Conservation (phyloP, 2,113 vertebrate species). For the Ceyx melanurus region DNA sequence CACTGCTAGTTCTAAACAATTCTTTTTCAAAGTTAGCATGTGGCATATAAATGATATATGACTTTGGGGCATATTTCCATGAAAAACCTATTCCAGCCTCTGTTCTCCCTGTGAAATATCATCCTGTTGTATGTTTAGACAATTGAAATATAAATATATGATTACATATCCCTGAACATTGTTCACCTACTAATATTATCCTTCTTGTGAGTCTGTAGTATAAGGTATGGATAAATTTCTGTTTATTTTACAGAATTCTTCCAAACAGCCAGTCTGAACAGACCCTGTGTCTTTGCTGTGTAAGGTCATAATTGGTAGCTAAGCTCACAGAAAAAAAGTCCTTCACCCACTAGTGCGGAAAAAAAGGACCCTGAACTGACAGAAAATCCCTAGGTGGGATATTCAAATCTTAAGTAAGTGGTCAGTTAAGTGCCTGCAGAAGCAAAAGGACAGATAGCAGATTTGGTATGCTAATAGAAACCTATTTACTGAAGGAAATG, state of each 20-base stretch:
- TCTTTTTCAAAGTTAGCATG: neutral
- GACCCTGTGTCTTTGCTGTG: neutral
- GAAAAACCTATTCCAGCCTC: neutral
- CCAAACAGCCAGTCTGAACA: neutral
- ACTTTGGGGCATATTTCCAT: neutral
- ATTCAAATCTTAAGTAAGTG: constrained; percentile 80
- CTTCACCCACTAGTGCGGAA: neutral
- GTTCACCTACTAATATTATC: neutral
- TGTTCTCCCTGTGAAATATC: neutral
- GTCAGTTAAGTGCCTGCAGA: constrained; percentile 77
- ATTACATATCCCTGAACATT: neutral
- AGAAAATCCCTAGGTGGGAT: constrained; percentile 71
- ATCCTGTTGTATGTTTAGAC: neutral
- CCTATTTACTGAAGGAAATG: constrained; percentile 84
- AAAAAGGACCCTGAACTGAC: constrained; percentile 67
- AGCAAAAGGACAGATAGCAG: constrained; percentile 77
- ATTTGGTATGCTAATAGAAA: constrained; percentile 83
- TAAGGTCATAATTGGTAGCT: neutral
- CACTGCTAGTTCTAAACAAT: neutral
- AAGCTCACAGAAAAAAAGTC: neutral
- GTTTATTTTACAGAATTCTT: neutral
- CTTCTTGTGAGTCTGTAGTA: neutral
- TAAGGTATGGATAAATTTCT: neutral
- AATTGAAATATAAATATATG: constrained; percentile 1
- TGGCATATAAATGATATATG: constrained; percentile 29